These are phyloP conservation scores for Malaclemys terrapin DNA, from an alignment of 2,113 vertebrate species.

Conservation along the genomic window DNA sequence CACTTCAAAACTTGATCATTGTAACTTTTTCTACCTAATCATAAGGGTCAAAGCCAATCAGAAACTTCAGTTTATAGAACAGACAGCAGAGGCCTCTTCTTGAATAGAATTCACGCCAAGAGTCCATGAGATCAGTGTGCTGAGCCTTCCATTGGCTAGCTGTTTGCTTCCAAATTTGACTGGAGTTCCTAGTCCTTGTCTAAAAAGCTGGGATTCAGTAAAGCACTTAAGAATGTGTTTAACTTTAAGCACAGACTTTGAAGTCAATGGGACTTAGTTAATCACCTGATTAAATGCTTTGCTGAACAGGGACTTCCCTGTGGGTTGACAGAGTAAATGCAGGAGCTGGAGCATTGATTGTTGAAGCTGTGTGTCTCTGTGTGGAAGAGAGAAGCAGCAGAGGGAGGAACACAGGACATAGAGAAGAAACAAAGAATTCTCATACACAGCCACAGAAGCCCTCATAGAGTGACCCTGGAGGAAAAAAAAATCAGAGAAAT, in stretches of 20 bases:
- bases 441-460: neutral
- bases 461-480: neutral
- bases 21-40: neutral
- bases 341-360: neutral
- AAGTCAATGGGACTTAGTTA: neutral
- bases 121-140: fast-evolving
- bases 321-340: neutral
- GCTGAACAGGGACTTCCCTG: neutral
- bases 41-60: neutral
- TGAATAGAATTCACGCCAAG: neutral
- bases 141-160: fast-evolving
- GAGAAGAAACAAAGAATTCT: neutral
- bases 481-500: neutral
- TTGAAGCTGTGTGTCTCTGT: neutral
- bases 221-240: neutral
- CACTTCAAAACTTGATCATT: neutral
- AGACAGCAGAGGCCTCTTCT: fast-evolving
- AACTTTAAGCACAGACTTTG: neutral
- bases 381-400: neutral
- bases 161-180: neutral
- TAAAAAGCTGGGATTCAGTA: neutral
- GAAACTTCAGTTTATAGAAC: neutral
- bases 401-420: neutral
- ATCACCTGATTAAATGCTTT: neutral
- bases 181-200: neutral